Base-by-base conservation (phyloP, 2,797 vertebrate species). In the Lepus oiostolus region DNA sequence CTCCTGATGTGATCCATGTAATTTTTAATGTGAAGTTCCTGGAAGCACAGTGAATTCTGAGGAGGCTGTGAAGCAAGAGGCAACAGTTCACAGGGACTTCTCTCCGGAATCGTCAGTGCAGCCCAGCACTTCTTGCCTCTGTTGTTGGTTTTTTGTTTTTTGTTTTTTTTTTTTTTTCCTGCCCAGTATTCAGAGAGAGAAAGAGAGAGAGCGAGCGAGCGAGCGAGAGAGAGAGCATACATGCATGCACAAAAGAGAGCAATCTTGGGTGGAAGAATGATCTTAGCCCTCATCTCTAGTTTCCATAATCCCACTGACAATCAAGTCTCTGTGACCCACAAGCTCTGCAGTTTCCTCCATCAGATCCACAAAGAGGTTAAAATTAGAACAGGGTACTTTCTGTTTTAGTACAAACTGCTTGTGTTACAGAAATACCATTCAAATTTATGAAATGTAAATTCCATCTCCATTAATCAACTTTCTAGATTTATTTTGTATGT, bases 291-390 rank as follows among this genome's bases (percentile, higher is more conserved):
- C 54, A 17, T 19, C 65, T 71, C 50, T 13, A 16, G 70, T 65
- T 54, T n/a, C 58, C 68, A 11, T 38, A 35, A 88, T 62, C 54
- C 77, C 58, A 8, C 2, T 14, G 52, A 83, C 14, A 76, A 54
- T n/a, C 24, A 79, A 7, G 13, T 32, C 70, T 85, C 71, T 30
- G 42, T n/a, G 84, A 68, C 58, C 85, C 77, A 19, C 11, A 14
- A n/a, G 13, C 50, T 47, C 87, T 30, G 50, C 19, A 68, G 28
- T 71, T 50, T 14, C 70, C 21, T 80, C 70, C n/a, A 3, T 26
- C 52, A 68, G 71, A 60, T 58, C 79, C 58, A 95, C 62, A 85
- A 42, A 93, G 62, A 84, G 8, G 22, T 50, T 80, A 81, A 87
- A 86, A 35, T 30, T 26, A 42, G 14, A 62, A 19, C 1, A 32